These are phyloP conservation scores for Takifugu flavidus DNA, from an alignment of 2,113 vertebrate species.

Conservation along the genomic window DNA sequence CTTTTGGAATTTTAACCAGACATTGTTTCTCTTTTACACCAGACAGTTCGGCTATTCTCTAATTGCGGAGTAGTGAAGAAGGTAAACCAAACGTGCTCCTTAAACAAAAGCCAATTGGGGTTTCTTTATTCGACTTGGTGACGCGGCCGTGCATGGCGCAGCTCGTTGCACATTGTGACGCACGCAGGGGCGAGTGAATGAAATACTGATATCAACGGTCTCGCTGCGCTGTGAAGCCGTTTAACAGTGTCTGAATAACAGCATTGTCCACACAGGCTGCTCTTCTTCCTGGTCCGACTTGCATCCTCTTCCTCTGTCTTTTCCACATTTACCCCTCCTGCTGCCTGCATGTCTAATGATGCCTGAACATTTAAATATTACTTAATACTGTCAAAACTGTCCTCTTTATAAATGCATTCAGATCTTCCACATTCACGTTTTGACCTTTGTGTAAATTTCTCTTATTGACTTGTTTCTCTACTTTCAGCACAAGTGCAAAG, in stretches of 20 bases:
- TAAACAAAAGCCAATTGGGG: background rate
- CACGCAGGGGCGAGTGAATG: slow-evolving; percentile 12
- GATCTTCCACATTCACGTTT: background rate
- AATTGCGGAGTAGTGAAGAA: slow-evolving; percentile 61
- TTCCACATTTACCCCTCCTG: background rate
- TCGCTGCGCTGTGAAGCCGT: background rate
- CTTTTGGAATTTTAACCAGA: slow-evolving; percentile 12
- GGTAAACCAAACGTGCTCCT: slow-evolving; percentile 46
- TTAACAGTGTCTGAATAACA: slow-evolving; percentile 2
- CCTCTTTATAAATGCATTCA: background rate
- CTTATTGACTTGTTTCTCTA: background rate
- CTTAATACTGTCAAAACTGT: too few relatives aligned
- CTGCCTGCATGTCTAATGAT: background rate
- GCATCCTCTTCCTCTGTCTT: slow-evolving; percentile 5
- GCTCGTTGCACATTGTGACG: slow-evolving; percentile 6
- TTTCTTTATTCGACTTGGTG: slow-evolving; percentile 15
- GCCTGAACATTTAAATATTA: too few relatives aligned
- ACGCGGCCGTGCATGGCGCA: slow-evolving; percentile 31
- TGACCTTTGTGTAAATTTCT: background rate
- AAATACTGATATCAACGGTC: background rate
- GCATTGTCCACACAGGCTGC: background rate
- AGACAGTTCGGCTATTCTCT: slow-evolving; percentile 61
- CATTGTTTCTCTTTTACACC: slow-evolving; percentile 36
- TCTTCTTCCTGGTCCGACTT: slow-evolving; percentile 2
- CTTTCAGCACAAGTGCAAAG: slow-evolving; percentile 23